These are phyloP conservation scores for Pseudorhombus dupliciocellatus DNA, from an alignment of 2,113 vertebrate genomes.

Conservation along the genomic window DNA sequence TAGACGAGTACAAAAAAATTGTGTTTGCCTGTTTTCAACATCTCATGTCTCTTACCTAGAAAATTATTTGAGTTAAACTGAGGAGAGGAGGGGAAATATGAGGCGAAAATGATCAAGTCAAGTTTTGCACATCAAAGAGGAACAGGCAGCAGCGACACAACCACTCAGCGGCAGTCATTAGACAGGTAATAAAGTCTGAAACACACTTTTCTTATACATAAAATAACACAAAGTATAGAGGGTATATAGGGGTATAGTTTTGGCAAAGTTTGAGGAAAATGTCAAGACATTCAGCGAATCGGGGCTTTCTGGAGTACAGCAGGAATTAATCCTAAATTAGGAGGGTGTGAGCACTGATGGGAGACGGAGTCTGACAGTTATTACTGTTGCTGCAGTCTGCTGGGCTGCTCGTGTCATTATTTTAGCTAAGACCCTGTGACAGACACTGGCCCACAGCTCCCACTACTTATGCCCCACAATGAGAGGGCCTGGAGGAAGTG, in stretches of 20 bases:
- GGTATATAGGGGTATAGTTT: conserved; percentile 37
- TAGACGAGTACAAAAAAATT: conserved; percentile 37
- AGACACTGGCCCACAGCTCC: conserved; percentile 57
- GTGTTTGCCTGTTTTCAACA: not conserved
- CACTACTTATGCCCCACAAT: conserved; percentile 57
- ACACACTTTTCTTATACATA: not conserved
- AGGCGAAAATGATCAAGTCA: conserved; percentile 29
- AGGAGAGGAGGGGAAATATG: conserved; percentile 1
- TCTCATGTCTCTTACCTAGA: conserved; percentile 55
- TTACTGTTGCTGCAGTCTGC: conserved; percentile 68
- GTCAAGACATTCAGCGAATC: conserved; percentile 28
- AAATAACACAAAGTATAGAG: conserved; percentile 7
- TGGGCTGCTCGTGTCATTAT: conserved; percentile 71
- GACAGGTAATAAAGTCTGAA: not conserved
- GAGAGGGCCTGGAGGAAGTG: conserved; percentile 63
- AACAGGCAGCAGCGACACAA: conserved; percentile 22
- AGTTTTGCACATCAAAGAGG: conserved; percentile 35
- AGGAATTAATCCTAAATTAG: conserved; percentile 74
- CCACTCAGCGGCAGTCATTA: conserved; percentile 8
- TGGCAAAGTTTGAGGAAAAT: conserved; percentile 36
- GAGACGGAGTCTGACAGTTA: conserved; percentile 70
- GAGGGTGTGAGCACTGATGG: conserved; percentile 64
- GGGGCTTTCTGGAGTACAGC: conserved; percentile 36
- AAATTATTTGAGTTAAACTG: conserved; percentile 37
- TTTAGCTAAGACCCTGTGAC: conserved; percentile 69